phyloP scores from a whole-genome alignment of 2,888 invertebrate genomes.

The Orthosia incerta region DNA sequence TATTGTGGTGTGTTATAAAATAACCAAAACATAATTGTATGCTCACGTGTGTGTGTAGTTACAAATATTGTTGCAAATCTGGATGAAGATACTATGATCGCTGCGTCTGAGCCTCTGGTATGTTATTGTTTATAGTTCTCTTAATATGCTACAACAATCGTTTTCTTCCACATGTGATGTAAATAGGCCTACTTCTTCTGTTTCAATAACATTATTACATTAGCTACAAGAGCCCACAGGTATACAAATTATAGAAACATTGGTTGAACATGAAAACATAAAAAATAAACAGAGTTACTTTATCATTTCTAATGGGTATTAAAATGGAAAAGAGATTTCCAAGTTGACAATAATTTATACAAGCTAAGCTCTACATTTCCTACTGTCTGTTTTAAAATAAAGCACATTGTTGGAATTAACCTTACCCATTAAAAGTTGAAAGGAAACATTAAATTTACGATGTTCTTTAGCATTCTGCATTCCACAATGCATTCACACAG shows the following conservation, averaged over 20 bases:
- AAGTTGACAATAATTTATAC: not conserved
- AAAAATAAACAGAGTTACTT: not conserved
- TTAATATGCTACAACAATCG: not conserved
- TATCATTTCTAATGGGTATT: too few species aligned
- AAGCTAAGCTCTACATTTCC: too few species aligned
- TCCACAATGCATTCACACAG: too few species aligned
- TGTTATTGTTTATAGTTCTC: conserved; percentile 66
- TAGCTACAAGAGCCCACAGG: not conserved
- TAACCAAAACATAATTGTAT: conserved; percentile 58
- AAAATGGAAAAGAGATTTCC: too few species aligned
- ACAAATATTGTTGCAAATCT: conserved; percentile 93
- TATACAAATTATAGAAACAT: too few species aligned
- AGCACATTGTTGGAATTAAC: too few species aligned
- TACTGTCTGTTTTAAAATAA: too few species aligned
- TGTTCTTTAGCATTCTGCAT: too few species aligned
- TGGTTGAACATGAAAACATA: not conserved
- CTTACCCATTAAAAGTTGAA: too few species aligned
- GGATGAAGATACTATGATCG: conserved; percentile 97
- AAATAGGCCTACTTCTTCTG: not conserved
- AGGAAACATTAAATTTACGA: too few species aligned
- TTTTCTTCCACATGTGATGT: not conserved
- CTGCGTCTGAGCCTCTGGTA: conserved; percentile 97
- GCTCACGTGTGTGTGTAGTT: conserved; percentile 72
- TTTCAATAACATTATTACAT: not conserved
- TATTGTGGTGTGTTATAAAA: conserved; percentile 31